Percentiles rank a stretch among this genome's conserved stretches.
Conservation (phyloP, 35 echinoderm and acorn worm genomes). For the Holothuria glaberrima region DNA sequence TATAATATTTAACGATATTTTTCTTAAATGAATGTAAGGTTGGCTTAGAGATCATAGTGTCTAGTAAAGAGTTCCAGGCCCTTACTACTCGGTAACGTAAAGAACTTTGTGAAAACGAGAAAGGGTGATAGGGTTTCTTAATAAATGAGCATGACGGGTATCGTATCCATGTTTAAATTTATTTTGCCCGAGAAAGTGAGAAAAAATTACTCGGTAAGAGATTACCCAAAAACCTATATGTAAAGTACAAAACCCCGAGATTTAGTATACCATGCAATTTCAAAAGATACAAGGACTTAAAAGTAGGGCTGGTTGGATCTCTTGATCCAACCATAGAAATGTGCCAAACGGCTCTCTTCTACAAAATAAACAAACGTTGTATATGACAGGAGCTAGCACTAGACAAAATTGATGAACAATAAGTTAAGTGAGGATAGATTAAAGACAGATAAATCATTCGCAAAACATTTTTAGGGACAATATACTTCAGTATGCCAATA, state of each 20-base stretch:
- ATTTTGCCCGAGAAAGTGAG: neutral
- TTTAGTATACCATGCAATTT: neutral
- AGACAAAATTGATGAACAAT: neutral
- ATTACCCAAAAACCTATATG: neutral
- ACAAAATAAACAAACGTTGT: neutral
- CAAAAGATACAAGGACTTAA: neutral
- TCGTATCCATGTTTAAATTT: neutral
- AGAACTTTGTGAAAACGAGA: too few relatives aligned
- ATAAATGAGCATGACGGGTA: neutral
- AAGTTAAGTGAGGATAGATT: neutral
- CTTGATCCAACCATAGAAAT: neutral
- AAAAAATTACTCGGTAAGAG: neutral
- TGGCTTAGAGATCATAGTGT: too few relatives aligned
- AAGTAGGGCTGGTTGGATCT: neutral
- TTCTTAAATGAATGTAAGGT: too few relatives aligned
- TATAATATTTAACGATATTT: too few relatives aligned
- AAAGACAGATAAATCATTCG: conserved; percentile 3
- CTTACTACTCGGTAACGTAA: too few relatives aligned
- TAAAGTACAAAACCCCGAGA: neutral
- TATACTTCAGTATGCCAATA: neutral
- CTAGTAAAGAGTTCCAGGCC: too few relatives aligned
- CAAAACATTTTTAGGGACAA: conserved; percentile 7
- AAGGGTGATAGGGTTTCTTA: too few relatives aligned
- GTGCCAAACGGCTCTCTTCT: neutral
- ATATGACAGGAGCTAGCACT: neutral